These are phyloP conservation scores for Ferrisia virgata DNA, from an alignment of 2,888 invertebrate species.

Conservation along the genomic window DNA sequence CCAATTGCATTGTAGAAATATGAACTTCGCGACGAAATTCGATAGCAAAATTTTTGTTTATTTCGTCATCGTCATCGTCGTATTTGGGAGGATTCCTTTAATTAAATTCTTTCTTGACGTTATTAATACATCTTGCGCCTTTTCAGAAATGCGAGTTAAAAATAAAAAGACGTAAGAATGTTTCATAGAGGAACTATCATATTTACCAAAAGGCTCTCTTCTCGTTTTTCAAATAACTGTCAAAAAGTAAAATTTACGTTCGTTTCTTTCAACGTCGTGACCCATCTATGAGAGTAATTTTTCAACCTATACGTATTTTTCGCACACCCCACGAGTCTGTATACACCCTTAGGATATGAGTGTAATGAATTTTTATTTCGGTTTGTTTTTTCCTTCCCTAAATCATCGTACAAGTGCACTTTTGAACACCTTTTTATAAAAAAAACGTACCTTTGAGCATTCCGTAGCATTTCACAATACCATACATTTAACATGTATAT, in stretches of 20 bases:
- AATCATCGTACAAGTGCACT: neutral
- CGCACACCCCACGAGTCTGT: neutral
- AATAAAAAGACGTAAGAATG: conserved; percentile 20
- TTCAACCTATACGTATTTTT: conserved; percentile 8
- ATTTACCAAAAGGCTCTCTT: conserved; percentile 22
- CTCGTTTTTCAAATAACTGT: conserved; percentile 30
- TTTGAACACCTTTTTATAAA: neutral
- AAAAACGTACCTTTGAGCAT: neutral
- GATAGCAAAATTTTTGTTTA: neutral
- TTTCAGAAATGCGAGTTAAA: conserved; percentile 18
- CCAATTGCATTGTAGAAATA: neutral
- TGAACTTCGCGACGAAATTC: neutral
- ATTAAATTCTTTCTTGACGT: conserved; percentile 28
- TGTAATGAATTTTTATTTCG: neutral
- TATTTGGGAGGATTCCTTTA: conserved; percentile 17
- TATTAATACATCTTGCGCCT: conserved; percentile 14
- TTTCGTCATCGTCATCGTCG: neutral
- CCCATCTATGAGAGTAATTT: conserved; percentile 14
- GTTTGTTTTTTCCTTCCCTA: neutral
- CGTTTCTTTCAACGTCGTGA: conserved; percentile 26
- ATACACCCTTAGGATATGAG: neutral
- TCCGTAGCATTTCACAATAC: neutral
- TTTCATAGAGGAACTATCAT: conserved; percentile 26
- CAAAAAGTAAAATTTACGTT: conserved; percentile 30
- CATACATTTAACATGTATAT: no score